A percentile compares a stretch with the other conserved stretches of the same genome.
These are phyloP conservation scores for Peromyscus melanophrys DNA, from an alignment of 2,797 vertebrate species.

Conservation along the genomic window DNA sequence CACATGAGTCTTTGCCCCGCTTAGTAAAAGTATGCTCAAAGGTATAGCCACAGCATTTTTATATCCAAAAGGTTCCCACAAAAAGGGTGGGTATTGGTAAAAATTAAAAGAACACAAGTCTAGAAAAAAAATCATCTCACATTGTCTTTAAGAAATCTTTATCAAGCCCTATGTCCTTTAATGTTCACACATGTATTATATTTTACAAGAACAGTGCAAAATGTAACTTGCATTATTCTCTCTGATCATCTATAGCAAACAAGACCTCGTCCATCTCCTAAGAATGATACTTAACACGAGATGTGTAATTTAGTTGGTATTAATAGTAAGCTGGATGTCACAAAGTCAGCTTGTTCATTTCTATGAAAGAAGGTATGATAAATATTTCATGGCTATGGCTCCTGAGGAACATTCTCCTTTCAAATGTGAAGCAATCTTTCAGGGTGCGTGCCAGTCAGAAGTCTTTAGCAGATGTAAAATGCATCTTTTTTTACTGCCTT, in stretches of 20 bases:
- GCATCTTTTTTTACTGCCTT: constrained; percentile 88
- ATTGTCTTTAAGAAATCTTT: constrained; percentile 58
- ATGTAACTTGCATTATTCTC: constrained; percentile 80
- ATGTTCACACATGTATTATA: constrained; percentile 69
- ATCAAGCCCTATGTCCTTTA: neutral
- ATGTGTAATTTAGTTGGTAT: constrained; percentile 87
- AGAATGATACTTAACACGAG: constrained; percentile 87
- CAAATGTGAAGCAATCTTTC: constrained; percentile 86
- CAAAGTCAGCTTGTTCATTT: constrained; percentile 86
- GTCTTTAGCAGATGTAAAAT: constrained; percentile 89
- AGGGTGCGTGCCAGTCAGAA: constrained; percentile 87
- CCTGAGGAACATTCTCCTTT: constrained; percentile 88
- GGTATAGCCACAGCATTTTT: constrained; percentile 78
- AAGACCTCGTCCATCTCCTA: constrained; percentile 79
- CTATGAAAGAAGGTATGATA: constrained; percentile 87
- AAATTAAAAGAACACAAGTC: constrained; percentile 77
- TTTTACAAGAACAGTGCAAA: constrained; percentile 74
- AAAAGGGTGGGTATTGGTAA: constrained; percentile 66
- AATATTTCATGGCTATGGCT: constrained; percentile 89
- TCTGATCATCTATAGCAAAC: constrained; percentile 82
- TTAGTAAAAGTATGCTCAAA: constrained; percentile 82
- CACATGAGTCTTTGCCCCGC: constrained; percentile 75
- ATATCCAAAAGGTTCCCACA: constrained; percentile 68
- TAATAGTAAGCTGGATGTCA: constrained; percentile 88
- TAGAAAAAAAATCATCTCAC: neutral